Conservation (phyloP, 2,888 invertebrate species). For the Eristalinus aeneus region DNA sequence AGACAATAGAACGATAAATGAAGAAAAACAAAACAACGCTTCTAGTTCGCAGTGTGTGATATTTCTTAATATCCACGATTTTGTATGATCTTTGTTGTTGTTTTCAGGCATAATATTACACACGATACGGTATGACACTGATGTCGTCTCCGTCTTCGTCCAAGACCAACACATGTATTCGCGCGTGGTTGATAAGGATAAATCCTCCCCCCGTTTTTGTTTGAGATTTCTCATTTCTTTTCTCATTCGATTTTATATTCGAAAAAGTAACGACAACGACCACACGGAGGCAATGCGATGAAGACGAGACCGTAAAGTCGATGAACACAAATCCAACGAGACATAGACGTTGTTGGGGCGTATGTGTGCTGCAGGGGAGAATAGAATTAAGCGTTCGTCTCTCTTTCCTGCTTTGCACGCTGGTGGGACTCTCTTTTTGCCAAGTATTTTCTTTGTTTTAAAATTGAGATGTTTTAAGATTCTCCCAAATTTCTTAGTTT, state of each 20-base stretch:
- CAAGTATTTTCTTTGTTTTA: not conserved
- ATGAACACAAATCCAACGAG: slow-evolving; percentile 15
- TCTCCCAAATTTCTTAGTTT: not conserved
- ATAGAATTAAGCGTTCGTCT: slow-evolving; percentile 12
- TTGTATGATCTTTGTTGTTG: not conserved
- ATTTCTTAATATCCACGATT: slow-evolving; percentile 59
- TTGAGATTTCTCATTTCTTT: slow-evolving; percentile 67
- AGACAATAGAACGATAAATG: slow-evolving; percentile 65
- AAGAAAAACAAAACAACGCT: slow-evolving; percentile 50
- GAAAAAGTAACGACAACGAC: slow-evolving; percentile 59
- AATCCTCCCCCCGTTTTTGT: slow-evolving; percentile 64
- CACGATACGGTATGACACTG: not conserved
- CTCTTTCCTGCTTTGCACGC: slow-evolving; percentile 72
- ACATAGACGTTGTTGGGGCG: slow-evolving; percentile 1
- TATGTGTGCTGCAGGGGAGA: slow-evolving; percentile 35
- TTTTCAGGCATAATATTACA: slow-evolving; percentile 27
- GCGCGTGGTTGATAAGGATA: slow-evolving; percentile 66
- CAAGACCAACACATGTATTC: slow-evolving; percentile 66
- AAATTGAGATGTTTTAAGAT: too few relatives aligned
- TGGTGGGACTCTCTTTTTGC: slow-evolving; percentile 72
- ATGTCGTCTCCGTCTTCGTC: slow-evolving; percentile 32
- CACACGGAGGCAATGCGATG: slow-evolving; percentile 6
- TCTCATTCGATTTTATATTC: slow-evolving; percentile 69
- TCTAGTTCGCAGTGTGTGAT: slow-evolving; percentile 57
- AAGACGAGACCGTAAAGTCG: not conserved